Percentiles rank a stretch among this genome's conserved stretches.
These are phyloP conservation scores for Agrochola litura DNA, from an alignment of 2,888 invertebrate genomes.

Conservation along the genomic window DNA sequence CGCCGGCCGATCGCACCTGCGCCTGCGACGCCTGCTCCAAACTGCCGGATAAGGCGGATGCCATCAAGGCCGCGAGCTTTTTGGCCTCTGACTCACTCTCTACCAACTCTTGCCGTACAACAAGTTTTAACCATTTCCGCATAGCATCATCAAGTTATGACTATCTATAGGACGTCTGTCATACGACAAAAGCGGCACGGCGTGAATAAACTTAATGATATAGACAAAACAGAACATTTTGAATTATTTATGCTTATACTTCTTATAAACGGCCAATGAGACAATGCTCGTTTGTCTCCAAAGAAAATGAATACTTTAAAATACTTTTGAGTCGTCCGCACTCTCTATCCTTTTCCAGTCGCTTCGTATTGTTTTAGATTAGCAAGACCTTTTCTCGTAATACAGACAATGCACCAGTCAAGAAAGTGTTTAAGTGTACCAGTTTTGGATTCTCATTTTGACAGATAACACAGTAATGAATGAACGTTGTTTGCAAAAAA, in stretches of 20 bases:
- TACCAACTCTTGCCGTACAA: slow-evolving; percentile 51
- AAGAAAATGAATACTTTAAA: slow-evolving; percentile 1
- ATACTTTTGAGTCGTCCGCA: not conserved
- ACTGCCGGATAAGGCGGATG: slow-evolving; percentile 76
- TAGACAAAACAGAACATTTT: not conserved
- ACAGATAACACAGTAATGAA: slow-evolving; percentile 73
- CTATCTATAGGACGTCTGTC: slow-evolving; percentile 20
- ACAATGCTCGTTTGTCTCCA: not conserved
- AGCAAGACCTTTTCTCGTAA: slow-evolving; percentile 5
- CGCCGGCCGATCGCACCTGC: slow-evolving; percentile 83
- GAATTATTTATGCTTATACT: not conserved
- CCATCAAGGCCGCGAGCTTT: slow-evolving; percentile 80
- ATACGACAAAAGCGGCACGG: not conserved
- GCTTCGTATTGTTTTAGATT: slow-evolving; percentile 14
- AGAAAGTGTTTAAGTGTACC: slow-evolving; percentile 22
- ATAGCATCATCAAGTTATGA: slow-evolving; percentile 44
- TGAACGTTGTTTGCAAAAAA: slow-evolving; percentile 77
- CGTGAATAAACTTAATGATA: slow-evolving; percentile 7
- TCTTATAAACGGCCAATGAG: not conserved
- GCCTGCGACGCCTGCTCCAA: slow-evolving; percentile 70
- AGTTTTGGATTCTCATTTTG: slow-evolving; percentile 64
- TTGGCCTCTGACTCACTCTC: slow-evolving; percentile 72
- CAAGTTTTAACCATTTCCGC: slow-evolving; percentile 63
- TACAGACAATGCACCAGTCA: slow-evolving; percentile 16
- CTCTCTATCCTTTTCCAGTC: slow-evolving; percentile 1